Evolutionary conservation across 2,888 invertebrate genomes (phyloP), one percentile per base, ranked within the genome.

Genomic region (Icerya purchasi): DNA sequence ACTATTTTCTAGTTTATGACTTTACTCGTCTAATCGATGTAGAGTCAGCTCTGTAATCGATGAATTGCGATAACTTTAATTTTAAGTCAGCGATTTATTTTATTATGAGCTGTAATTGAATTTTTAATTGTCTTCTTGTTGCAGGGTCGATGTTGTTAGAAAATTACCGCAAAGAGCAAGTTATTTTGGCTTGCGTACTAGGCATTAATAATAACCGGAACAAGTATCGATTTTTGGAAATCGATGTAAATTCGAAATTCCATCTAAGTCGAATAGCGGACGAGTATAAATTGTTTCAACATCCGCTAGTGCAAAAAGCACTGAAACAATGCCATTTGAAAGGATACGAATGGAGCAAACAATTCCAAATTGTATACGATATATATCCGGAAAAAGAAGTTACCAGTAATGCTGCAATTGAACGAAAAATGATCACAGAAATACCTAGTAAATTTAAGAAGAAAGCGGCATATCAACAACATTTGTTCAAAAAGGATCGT

Each of bases 131-230:
- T 8, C 25, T 49, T 5, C 49, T 22, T 53, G 24, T 18, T 57
- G 49, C 67, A 70, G 73, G 73, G 56, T 68, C 70, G 19, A 66
- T 73, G 59, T 66, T 70, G 50, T 66, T 73, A 56, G 72, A 72
- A 63, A 68, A 67, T 56, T 68, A 69, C 54, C 68, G 70, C 56
- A 68, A 69, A 57, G 71, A 72, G 62, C 70, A 72, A 36, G 76
- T 77, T 58, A 74, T 77, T 54, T 68, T 77, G 59, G 76, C 75
- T 14, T 76, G 76, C 63, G 72, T 76, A 50, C 70, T 76, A 62
- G 65, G 68, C 66, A 56, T 65, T 62, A 59, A 61, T 53, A 54
- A n/a, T 51, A 23, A 25, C 2, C 51, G 36, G 23, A 54, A 54
- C 22, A 57, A 54, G 50, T 68, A 68, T 50, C 68, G 69, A 19